Conservation (phyloP, 1,140 invertebrate species). For the Pemphigus obesinymphae region DNA sequence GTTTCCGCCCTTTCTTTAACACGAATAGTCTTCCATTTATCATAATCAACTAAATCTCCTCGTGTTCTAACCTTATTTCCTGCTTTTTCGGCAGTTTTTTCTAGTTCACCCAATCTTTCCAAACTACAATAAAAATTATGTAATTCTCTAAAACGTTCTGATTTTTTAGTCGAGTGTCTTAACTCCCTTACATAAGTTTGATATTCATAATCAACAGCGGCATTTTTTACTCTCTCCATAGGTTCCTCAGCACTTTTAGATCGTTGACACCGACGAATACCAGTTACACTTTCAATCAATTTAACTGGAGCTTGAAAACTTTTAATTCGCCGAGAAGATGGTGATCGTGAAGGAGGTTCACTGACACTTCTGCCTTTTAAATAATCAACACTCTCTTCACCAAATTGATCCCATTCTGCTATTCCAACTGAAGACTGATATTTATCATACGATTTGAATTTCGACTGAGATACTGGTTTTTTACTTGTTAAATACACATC, state of each 20-base stretch:
- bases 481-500: slow-evolving; percentile 61
- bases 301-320: slow-evolving; percentile 51
- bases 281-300: slow-evolving; percentile 48
- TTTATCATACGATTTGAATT: slow-evolving; percentile 63
- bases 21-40: slow-evolving; percentile 75
- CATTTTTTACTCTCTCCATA: slow-evolving; percentile 31
- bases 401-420: slow-evolving; percentile 15
- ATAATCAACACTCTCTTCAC: slow-evolving; percentile 6
- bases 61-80: slow-evolving; percentile 65
- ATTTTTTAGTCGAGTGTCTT: slow-evolving; percentile 66
- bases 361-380: slow-evolving; percentile 52
- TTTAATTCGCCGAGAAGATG: slow-evolving; percentile 61
- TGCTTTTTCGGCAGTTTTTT: slow-evolving; percentile 65
- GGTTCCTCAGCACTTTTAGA: slow-evolving; percentile 37
- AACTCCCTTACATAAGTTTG: slow-evolving; percentile 67
- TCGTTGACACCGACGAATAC: slow-evolving; percentile 46
- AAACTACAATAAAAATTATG: slow-evolving; percentile 80
- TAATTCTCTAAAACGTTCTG: slow-evolving; percentile 76
- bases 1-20: slow-evolving; percentile 74
- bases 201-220: slow-evolving; percentile 54
- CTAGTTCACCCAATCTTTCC: slow-evolving; percentile 76
- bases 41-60: slow-evolving; percentile 77
- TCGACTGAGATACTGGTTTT: slow-evolving; percentile 66
- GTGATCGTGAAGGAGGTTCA: slow-evolving; percentile 56
- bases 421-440: neutral